Evolutionary conservation across 2,797 vertebrate species (phyloP).

Genomic region (Urocyon cinereoargenteus): DNA sequence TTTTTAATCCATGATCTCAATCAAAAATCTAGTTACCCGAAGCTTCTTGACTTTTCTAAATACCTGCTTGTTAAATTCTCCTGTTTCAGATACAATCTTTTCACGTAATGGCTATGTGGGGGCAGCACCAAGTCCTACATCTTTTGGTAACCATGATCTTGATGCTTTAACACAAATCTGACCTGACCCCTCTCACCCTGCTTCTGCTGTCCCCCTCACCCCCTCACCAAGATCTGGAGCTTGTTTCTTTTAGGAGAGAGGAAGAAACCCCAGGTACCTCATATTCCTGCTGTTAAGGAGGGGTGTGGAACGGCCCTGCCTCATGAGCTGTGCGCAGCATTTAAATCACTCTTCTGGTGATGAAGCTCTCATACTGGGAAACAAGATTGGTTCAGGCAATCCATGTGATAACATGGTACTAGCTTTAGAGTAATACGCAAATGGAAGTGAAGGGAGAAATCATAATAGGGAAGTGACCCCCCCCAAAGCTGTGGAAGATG

Average conservation of each 20-base stretch:
- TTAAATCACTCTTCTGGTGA: not conserved
- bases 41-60: not conserved
- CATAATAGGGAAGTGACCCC: not conserved
- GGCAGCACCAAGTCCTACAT: not conserved
- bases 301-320: not conserved
- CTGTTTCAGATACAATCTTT: not conserved
- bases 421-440: not conserved
- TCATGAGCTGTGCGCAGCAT: not conserved
- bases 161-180: not conserved
- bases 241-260: not conserved
- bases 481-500: not conserved
- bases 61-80: not conserved
- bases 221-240: not conserved
- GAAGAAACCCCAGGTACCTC: not conserved
- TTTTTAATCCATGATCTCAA: not conserved
- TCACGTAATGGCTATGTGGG: not conserved
- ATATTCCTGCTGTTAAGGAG: not conserved
- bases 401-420: not conserved
- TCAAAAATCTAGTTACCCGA: not conserved
- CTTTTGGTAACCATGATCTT: not conserved
- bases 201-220: not conserved
- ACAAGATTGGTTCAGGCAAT: not conserved
- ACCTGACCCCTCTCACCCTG: not conserved
- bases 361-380: not conserved
- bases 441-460: not conserved